Evolutionary conservation across 2,797 vertebrate genomes (phyloP).

Genomic region (Heterohyrax brucei): DNA sequence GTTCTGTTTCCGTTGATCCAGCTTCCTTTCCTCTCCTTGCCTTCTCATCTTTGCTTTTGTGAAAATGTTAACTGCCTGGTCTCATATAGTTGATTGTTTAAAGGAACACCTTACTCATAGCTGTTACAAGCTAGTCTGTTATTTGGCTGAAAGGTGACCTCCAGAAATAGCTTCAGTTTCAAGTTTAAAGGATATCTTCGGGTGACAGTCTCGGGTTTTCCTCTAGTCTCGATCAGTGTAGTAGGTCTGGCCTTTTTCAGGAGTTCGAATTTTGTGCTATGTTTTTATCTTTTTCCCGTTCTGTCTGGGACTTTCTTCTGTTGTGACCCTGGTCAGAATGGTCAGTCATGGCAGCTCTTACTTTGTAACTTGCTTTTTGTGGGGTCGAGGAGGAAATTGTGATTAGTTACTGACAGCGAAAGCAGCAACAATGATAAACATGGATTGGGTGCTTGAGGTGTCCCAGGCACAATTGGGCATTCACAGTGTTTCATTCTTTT

Average conservation of each 20-base stretch:
- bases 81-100: not conserved
- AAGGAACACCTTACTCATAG: not conserved
- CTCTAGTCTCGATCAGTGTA: not conserved
- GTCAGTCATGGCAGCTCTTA: not conserved
- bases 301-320: not conserved
- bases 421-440: not conserved
- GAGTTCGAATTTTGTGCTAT: not conserved
- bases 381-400: not conserved
- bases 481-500: not conserved
- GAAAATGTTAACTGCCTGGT: not conserved
- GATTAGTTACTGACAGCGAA: slow-evolving; percentile 16
- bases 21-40: not conserved
- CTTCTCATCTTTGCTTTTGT: not conserved
- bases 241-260: not conserved
- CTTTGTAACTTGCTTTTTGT: slow-evolving; percentile 68
- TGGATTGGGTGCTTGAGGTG: not conserved
- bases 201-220: not conserved
- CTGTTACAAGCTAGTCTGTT: not conserved
- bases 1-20: not conserved
- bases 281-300: not conserved
- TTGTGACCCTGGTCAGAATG: not conserved
- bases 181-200: not conserved
- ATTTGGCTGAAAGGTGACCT: not conserved
- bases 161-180: not conserved
- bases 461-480: not conserved